phyloP scores from a whole-genome alignment of 2,797 vertebrate species.

The Hydrocynus forskahlii region DNA sequence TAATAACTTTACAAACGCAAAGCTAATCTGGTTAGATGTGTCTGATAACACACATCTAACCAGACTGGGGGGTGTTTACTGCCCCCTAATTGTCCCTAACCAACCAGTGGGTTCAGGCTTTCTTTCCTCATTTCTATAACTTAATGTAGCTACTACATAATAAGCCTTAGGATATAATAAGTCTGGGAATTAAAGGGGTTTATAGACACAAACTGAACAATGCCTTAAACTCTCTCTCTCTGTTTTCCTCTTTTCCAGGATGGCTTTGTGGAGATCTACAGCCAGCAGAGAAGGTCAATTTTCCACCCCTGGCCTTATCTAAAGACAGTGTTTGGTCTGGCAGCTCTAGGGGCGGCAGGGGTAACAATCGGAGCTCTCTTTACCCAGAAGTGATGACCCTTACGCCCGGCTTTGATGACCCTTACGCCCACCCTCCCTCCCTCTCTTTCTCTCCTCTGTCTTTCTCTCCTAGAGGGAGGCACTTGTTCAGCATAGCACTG shows the following conservation, averaged over 20 bases:
- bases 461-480: constrained; percentile 36
- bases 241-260: constrained; percentile 73
- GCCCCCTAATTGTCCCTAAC: too few species aligned
- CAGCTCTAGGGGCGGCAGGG: constrained; percentile 86
- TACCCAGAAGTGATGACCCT: constrained; percentile 82
- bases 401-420: neutral
- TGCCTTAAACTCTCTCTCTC: neutral
- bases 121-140: neutral
- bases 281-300: constrained; percentile 77
- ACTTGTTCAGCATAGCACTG: constrained; percentile 45
- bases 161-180: neutral
- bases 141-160: neutral
- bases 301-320: constrained; percentile 87
- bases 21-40: too few species aligned
- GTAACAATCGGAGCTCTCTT: constrained; percentile 88
- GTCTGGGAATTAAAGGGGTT: neutral
- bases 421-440: neutral
- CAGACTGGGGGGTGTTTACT: too few species aligned
- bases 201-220: neutral
- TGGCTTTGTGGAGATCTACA: constrained; percentile 88
- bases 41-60: too few species aligned
- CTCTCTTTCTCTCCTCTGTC: constrained; percentile 37
- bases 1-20: too few species aligned
- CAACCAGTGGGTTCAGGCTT: neutral
- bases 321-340: constrained; percentile 87